Conservation (phyloP, 2,113 vertebrate species). For the Limnothrissa miodon region DNA sequence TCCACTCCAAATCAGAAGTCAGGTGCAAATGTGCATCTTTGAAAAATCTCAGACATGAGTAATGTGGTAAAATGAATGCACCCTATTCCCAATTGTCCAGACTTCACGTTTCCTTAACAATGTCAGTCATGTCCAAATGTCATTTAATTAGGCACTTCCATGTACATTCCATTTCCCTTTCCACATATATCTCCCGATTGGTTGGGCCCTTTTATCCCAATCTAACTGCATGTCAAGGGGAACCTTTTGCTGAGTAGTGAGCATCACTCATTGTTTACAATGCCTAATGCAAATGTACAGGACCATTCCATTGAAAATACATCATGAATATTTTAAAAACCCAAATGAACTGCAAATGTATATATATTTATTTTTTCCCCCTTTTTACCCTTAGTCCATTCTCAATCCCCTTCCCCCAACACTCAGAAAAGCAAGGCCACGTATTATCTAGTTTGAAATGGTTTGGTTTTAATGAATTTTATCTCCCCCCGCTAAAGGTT, state of each 20-base stretch:
- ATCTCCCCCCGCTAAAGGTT: conserved; percentile 60
- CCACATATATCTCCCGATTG: not conserved
- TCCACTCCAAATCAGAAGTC: no score
- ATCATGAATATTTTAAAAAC: conserved; percentile 11
- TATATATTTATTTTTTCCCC: no score
- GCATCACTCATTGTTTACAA: conserved; percentile 2
- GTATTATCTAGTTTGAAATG: conserved; percentile 42
- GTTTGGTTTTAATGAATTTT: conserved; percentile 63
- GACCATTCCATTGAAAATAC: not conserved
- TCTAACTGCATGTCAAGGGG: not conserved
- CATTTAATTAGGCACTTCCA: not conserved
- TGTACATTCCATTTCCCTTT: not conserved
- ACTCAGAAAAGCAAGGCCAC: conserved; percentile 45
- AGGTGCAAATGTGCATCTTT: not conserved
- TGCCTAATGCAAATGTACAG: not conserved
- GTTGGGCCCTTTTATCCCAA: not conserved
- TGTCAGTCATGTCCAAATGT: not conserved
- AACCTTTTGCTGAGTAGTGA: not conserved
- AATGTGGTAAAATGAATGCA: not conserved
- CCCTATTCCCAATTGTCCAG: no score
- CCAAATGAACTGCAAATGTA: not conserved
- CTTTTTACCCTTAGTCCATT: conserved; percentile 4
- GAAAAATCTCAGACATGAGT: not conserved
- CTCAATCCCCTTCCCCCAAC: conserved; percentile 16
- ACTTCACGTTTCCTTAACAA: not conserved